Base-by-base conservation (phyloP, 2,113 vertebrate species). In the Hyla sarda region DNA sequence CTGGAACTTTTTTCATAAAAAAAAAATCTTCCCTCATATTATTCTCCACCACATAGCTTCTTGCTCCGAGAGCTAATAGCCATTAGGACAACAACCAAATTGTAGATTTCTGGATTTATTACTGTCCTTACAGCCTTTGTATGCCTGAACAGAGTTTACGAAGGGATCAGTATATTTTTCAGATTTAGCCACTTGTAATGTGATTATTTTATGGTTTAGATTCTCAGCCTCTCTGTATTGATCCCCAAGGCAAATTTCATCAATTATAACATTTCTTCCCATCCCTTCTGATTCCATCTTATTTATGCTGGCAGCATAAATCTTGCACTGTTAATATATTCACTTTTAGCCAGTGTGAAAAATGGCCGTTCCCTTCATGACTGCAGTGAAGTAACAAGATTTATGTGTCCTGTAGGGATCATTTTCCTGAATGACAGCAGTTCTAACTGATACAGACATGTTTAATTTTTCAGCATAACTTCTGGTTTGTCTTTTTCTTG, bases 171-270 rank as follows among this genome's bases (percentile, higher is more conserved):
- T 25, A 58, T 62, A 37, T 37, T 80, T 58, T 54, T 25, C 56
- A 47, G 34, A 41, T 19, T 45, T 2, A n/a, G 80, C 58, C 37
- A 67, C 25, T 41, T 12, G 25, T 60, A 60, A 58, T 60, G n/a
- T 28, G 21, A 65, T 71, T 65, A 32, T 81, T 65, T 81, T 50
- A 67, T 67, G 52, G 54, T 14, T 62, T 69, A 82, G 19, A 82
- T 69, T 48, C 48, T 2, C 60, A 34, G 47, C 78, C n/a, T 82
- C 25, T 73, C 30, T 74, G 23, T 83, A 83, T 83, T 83, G 82
- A 74, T 83, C 82, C 80, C 82, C 82, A 83, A 41, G 82, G 82
- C 82, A 83, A 45, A 56, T 83, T 83, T 83, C 52, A 83, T 83
- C 50, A 74, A 60, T 74, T 83, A 58, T 45, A 74, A 83, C 30